These are phyloP conservation scores for Dysmachus trigonus DNA, from an alignment of 2,888 invertebrate species.

Conservation along the genomic window DNA sequence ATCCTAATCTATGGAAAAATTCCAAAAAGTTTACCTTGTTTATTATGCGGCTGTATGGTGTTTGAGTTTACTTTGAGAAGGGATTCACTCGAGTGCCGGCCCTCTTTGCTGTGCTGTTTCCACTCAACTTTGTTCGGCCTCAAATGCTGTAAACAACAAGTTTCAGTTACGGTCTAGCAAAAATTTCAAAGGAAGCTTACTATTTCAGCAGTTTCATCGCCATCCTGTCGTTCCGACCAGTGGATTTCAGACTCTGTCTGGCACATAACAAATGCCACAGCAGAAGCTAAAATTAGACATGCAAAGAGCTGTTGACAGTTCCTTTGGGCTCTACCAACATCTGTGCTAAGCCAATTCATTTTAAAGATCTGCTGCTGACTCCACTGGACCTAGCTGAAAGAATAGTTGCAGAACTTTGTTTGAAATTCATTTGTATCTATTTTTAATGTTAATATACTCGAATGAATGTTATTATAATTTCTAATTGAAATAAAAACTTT, in stretches of 20 bases:
- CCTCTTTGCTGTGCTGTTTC: neutral
- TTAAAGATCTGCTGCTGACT: neutral
- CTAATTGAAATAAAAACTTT: neutral
- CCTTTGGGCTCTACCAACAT: neutral
- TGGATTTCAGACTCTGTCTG: neutral
- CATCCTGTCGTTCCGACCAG: neutral
- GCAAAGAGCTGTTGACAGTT: neutral
- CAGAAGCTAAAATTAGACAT: constrained; percentile 43
- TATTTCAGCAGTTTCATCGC: neutral
- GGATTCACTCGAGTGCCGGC: neutral
- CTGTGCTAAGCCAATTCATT: constrained; percentile 18
- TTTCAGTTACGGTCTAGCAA: neutral
- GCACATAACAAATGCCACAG: constrained; percentile 22
- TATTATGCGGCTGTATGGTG: neutral
- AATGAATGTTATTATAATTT: neutral
- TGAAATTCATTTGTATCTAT: neutral
- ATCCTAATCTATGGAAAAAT: neutral
- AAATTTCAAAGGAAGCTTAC: constrained; percentile 13
- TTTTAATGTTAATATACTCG: neutral
- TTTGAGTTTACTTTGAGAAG: neutral
- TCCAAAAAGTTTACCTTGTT: constrained; percentile 14
- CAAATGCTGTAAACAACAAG: neutral
- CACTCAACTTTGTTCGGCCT: neutral
- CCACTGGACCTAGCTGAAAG: neutral
- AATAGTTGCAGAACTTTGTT: neutral